These are phyloP conservation scores for Drosophila kepulauana DNA, from an alignment of 1,140 invertebrate genomes.

Conservation along the genomic window DNA sequence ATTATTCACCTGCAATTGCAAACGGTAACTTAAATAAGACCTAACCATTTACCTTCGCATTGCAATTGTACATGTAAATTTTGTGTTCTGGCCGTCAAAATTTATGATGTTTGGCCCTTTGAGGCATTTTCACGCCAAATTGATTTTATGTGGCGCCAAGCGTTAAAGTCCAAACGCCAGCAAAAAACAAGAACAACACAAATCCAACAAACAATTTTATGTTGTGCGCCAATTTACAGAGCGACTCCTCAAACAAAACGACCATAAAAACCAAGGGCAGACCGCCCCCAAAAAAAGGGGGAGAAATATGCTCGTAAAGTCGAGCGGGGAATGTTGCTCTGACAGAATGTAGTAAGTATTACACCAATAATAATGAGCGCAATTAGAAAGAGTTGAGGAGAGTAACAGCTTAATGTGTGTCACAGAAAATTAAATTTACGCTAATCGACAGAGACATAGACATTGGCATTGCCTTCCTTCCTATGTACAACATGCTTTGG, in stretches of 20 bases:
- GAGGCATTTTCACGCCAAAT: constrained; percentile 64
- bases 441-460: constrained; percentile 58
- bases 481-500: neutral
- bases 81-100: neutral
- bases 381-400: constrained; percentile 54
- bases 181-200: constrained; percentile 38
- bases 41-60: neutral
- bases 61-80: neutral
- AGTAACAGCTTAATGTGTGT: constrained; percentile 79
- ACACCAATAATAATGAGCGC: constrained; percentile 81
- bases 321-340: constrained; percentile 20
- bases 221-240: constrained; percentile 63
- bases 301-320: neutral
- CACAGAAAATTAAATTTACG: constrained; percentile 80
- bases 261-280: constrained; percentile 81
- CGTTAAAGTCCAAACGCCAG: constrained; percentile 61
- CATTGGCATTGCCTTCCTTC: neutral
- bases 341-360: constrained; percentile 62
- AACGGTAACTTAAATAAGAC: no score
- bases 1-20: no score
- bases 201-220: constrained; percentile 38
- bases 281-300: constrained; percentile 26
- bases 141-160: constrained; percentile 72
- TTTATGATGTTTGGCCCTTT: neutral
- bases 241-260: constrained; percentile 35